These are phyloP conservation scores for Sandelia bainsii DNA, from an alignment of 2,797 vertebrate species.

Conservation along the genomic window DNA sequence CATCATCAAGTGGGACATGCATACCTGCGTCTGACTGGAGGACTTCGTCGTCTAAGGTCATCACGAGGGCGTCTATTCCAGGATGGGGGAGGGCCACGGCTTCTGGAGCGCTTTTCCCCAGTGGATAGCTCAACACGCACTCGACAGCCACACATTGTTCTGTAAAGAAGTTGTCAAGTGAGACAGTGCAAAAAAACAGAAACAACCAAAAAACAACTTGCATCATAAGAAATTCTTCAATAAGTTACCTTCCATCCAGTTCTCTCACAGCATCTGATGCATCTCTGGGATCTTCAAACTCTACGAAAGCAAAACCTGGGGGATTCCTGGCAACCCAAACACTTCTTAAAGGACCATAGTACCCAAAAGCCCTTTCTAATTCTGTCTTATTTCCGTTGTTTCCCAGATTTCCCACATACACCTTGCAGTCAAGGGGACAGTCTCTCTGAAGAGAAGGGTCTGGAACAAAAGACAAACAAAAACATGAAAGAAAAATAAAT, in stretches of 20 bases:
- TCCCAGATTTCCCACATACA: constrained; percentile 98
- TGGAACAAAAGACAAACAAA: constrained; percentile 43
- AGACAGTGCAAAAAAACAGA: background rate
- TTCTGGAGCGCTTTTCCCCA: constrained; percentile 95
- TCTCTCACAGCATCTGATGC: constrained; percentile 97
- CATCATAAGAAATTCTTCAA: background rate
- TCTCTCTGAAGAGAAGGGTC: constrained; percentile 86
- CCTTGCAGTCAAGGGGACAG: constrained; percentile 97
- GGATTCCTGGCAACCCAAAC: constrained; percentile 98
- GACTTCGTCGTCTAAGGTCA: constrained; percentile 91
- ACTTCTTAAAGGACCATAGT: constrained; percentile 95
- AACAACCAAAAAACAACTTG: background rate
- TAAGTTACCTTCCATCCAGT: constrained; percentile 93
- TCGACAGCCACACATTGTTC: constrained; percentile 94
- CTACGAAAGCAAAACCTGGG: constrained; percentile 97
- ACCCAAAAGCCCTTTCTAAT: constrained; percentile 94
- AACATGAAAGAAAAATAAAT: background rate
- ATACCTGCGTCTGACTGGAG: constrained; percentile 94
- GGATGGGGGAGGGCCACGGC: constrained; percentile 94
- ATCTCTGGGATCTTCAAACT: constrained; percentile 98
- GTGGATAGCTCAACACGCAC: constrained; percentile 97
- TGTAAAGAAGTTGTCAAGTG: constrained; percentile 54
- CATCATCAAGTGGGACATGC: constrained; percentile 3
- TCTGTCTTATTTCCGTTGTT: constrained; percentile 99
- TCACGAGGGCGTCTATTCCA: constrained; percentile 95